Percentiles rank a stretch among this genome's conserved stretches.
These are phyloP conservation scores for Copidosoma floridanum DNA, from an alignment of 1,140 invertebrate genomes.

Conservation along the genomic window DNA sequence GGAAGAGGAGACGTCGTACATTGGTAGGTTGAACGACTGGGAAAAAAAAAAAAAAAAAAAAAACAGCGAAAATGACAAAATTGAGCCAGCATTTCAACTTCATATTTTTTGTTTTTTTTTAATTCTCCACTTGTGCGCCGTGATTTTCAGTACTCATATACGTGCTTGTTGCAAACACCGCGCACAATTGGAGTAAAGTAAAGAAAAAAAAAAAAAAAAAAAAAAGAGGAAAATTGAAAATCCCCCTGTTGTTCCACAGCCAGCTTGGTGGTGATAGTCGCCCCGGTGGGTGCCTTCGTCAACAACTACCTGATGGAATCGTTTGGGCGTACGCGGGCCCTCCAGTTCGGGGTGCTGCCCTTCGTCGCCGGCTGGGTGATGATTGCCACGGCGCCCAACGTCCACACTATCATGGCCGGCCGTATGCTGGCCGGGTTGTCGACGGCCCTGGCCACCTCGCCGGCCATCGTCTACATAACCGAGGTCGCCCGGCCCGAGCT, in stretches of 20 bases:
- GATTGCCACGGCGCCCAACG: conserved; percentile 56
- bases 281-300: conserved; percentile 57
- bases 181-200: too few relatives aligned
- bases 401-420: conserved; percentile 60
- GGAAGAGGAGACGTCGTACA: conserved; percentile 55
- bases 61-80: not conserved
- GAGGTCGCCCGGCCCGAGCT: conserved; percentile 62
- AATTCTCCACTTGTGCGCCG: too few relatives aligned
- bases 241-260: conserved; percentile 46
- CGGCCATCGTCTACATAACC: conserved; percentile 65
- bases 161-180: too few relatives aligned
- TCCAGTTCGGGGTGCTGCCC: conserved; percentile 63
- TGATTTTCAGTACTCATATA: too few relatives aligned
- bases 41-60: not conserved
- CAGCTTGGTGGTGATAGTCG: conserved; percentile 58
- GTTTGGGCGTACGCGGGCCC: conserved; percentile 63
- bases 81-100: too few relatives aligned
- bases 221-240: too few relatives aligned
- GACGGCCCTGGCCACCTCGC: conserved; percentile 58
- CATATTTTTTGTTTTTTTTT: too few relatives aligned
- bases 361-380: conserved; percentile 64
- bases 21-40: conserved; percentile 43
- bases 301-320: conserved; percentile 64
- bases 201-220: conserved; percentile 26
- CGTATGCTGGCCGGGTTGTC: conserved; percentile 65